Evolutionary conservation across 1,140 invertebrate genomes (phyloP).

Genomic region (Calliopsis andreniformis): DNA sequence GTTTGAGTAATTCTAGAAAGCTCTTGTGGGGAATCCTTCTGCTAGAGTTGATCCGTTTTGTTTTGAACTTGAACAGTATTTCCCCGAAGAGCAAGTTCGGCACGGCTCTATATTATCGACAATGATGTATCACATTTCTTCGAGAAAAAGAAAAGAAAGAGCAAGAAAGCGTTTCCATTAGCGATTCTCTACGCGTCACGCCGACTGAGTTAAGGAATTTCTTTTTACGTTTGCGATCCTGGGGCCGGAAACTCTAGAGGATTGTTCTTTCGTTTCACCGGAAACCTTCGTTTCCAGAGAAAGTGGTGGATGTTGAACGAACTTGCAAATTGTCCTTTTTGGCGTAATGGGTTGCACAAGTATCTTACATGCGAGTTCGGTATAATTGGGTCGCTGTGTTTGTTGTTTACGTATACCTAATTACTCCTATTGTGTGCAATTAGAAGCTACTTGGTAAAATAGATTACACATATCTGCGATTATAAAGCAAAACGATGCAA

Average conservation of each 20-base stretch:
- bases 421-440: too few species aligned
- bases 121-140: too few species aligned
- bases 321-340: background rate
- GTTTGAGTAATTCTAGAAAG: background rate
- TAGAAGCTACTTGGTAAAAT: background rate
- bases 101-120: too few species aligned
- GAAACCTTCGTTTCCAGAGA: slow-evolving; percentile 14
- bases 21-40: too few species aligned
- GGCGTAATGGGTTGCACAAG: background rate
- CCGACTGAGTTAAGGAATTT: background rate
- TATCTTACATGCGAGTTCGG: background rate
- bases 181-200: background rate
- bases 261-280: slow-evolving; percentile 27
- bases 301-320: slow-evolving; percentile 5
- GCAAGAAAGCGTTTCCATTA: background rate
- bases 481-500: too few species aligned
- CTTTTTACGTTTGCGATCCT: background rate
- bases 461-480: too few species aligned
- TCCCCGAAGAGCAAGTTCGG: background rate
- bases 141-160: too few species aligned
- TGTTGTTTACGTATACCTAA: background rate
- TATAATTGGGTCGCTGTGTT: background rate
- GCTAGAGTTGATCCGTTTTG: too few species aligned
- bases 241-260: background rate
- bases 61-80: too few species aligned